Evolutionary conservation across 2,113 vertebrate genomes (phyloP).

Genomic region (Thymallus thymallus): DNA sequence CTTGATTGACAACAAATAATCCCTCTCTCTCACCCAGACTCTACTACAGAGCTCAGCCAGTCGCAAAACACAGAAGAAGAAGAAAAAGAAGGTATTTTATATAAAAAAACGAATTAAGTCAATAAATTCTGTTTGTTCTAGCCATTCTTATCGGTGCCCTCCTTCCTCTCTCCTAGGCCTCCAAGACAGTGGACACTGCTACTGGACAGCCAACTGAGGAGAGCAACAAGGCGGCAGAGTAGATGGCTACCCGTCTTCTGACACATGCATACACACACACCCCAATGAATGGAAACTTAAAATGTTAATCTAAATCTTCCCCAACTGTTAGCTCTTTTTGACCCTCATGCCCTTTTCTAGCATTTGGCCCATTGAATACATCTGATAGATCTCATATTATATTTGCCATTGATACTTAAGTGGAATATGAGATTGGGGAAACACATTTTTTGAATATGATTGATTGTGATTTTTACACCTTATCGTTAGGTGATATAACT

Average conservation of each 20-base stretch:
- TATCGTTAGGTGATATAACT: neutral
- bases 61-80: slow-evolving; percentile 97
- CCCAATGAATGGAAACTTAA: slow-evolving; percentile 63
- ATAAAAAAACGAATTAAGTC: neutral
- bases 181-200: slow-evolving; percentile 89
- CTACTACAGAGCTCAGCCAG: slow-evolving; percentile 96
- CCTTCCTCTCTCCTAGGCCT: slow-evolving; percentile 74
- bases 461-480: neutral
- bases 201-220: slow-evolving; percentile 85
- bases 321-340: slow-evolving; percentile 20
- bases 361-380: neutral
- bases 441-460: neutral
- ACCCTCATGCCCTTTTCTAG: neutral
- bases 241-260: slow-evolving; percentile 42
- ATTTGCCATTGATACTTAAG: neutral
- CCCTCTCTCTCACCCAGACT: slow-evolving; percentile 70
- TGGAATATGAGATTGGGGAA: slow-evolving; percentile 1
- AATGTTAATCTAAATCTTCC: slow-evolving; percentile 20
- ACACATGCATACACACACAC: slow-evolving; percentile 51
- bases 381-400: neutral
- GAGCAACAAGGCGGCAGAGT: slow-evolving; percentile 84
- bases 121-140: neutral
- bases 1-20: neutral
- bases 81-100: slow-evolving; percentile 88
- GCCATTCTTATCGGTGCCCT: neutral